Conservation (phyloP, 2,888 invertebrate species). For the Hirtodrosophila confusa region DNA sequence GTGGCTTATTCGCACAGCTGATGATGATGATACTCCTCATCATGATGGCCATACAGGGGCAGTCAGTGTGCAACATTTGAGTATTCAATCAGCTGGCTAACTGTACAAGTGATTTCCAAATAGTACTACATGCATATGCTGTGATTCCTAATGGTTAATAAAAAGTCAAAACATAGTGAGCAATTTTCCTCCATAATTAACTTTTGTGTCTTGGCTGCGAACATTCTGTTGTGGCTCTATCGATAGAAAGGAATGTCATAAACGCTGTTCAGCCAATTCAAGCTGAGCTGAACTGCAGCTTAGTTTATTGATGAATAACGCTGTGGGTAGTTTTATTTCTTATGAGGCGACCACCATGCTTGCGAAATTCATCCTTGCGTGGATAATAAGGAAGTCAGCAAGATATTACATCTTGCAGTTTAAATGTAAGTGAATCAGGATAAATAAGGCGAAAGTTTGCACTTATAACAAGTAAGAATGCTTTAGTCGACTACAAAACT, state of each 20-base stretch:
- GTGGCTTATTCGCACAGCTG: constrained; percentile 19
- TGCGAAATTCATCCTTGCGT: too few species aligned
- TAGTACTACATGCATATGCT: not conserved
- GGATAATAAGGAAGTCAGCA: too few species aligned
- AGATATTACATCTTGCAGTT: too few species aligned
- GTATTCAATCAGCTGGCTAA: constrained; percentile 55
- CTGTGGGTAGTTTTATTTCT: too few species aligned
- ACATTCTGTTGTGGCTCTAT: constrained; percentile 5
- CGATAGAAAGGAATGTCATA: constrained; percentile 12
- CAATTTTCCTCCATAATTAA: constrained; percentile 11
- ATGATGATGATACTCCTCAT: constrained; percentile 3
- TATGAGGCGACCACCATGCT: too few species aligned
- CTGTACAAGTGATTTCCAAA: constrained; percentile 39
- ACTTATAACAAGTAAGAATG: too few species aligned
- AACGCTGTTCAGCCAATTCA: constrained; percentile 4
- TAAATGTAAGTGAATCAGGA: too few species aligned
- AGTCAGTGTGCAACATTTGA: constrained; percentile 42
- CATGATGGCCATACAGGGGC: constrained; percentile 31
- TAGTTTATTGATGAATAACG: too few species aligned
- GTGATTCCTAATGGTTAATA: constrained; percentile 28
- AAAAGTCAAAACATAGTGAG: constrained; percentile 18
- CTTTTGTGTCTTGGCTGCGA: not conserved
- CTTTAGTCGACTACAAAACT: too few species aligned
- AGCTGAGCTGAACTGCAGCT: too few species aligned
- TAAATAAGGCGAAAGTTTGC: too few species aligned